Evolutionary conservation across 1,140 invertebrate species (phyloP), one percentile per base, ranked within the genome.

Genomic region (Tetramorium simillimum): DNA sequence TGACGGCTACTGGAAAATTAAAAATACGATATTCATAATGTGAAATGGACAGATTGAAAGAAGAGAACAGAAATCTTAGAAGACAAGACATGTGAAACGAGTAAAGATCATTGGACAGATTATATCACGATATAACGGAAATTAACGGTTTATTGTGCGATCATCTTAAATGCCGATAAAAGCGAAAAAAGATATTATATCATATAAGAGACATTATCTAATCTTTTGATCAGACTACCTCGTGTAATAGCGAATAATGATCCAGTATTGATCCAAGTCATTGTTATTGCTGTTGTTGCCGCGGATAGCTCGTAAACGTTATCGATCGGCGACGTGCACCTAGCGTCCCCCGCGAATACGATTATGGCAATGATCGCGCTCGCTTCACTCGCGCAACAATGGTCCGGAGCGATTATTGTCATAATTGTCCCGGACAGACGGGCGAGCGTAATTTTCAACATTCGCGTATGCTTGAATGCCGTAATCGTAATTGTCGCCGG

Each of bases 401-500:
- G 43, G 43, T 65, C 16, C 24, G 40, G 33, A 21, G 7, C 21
- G 24, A 78, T 78, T 63, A 21, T 62, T 14, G 24, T 3, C 6
- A 3, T 60, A 62, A 24, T 49, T 53, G 24, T 10, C 28, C 16
- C 67, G 37, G 9, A 37, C 9, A 14, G 33, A 60, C 18, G 40
- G 10, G 21, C 40, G 51, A 84, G 37, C 18, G 40, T 46, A 75
- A 84, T 84, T 84, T 46, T 60, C 40, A 33, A 73, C 76, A 24
- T n/a, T 65, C 28, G 56, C 56, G 18, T 9, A 24, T 33, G 40
- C 43, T 37, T 24, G 43, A 63, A 28, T 77, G 43, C 24, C 33
- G 73, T 78, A 85, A 85, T 85, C 73, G 37, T 65, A 78, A 85
- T 82, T 65, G 60, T 78, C 73, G 69, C 69, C 43, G 80, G n/a